Evolutionary conservation across 2,113 vertebrate species (phyloP), one percentile per base, ranked within the genome.

Genomic region (Rhadina sibilatrix): DNA sequence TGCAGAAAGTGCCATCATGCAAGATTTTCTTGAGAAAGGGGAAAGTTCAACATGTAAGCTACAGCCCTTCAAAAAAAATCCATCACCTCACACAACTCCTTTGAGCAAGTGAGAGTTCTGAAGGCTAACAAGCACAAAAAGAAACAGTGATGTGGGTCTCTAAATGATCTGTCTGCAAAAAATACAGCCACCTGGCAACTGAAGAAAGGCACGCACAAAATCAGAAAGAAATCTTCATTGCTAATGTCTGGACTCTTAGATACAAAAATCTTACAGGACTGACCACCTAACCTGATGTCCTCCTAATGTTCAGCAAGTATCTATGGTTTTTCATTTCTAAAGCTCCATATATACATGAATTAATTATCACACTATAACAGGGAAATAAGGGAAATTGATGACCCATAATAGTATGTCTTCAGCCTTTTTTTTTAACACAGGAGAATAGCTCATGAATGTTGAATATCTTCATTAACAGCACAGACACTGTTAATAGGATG

Each of bases 381-480:
- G 22, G 60, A 92, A 93, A 81, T 83, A 78, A 89, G 40, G 37
- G 72, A 94, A 94, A 95, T 12, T 63, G 83, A 91, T 92, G 80
- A 81, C 21, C 56, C 49, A 31, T 38, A 90, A 87, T 59, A 76
- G 6, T 70, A 12, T 72, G 37, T 44, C 84, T 79, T 91, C 72
- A 87, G 47, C 12, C 8, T n/a, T 83, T 84, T 80, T 47, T 82
- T 70, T 88, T 13, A 71, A 46, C 54, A 22, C 15, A 86, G 70
- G 12, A 91, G 40, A 94, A 78, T 25, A 93, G 44, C 65, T 94
- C 72, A 79, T 89, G 74, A 87, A 84, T 76, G 19, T 68, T 97
- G 81, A 82, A 87, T 59, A 25, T 11, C n/a, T 94, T 95, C 78
- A 89, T 93, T 89, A 94, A 38, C 33, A 54, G 47, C 35, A 57